A percentile compares a stretch with the other conserved stretches of the same genome.
Evolutionary conservation across 1,140 invertebrate species (phyloP).

Genomic region (Arion vulgaris): DNA sequence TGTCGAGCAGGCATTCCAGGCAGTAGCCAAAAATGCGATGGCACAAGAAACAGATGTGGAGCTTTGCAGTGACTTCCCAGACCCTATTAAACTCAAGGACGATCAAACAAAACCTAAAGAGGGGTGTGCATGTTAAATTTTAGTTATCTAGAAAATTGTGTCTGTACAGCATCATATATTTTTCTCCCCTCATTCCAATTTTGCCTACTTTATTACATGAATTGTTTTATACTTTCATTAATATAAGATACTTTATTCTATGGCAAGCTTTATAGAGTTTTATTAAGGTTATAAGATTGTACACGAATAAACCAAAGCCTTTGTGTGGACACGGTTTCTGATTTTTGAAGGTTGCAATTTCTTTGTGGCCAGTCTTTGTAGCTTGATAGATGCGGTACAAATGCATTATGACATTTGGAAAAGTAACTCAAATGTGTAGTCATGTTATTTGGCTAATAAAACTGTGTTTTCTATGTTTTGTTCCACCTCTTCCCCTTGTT

Average conservation of each 20-base stretch:
- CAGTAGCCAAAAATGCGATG: conserved; percentile 96
- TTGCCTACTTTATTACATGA: not conserved
- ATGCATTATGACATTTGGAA: too few relatives aligned
- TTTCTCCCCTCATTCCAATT: not conserved
- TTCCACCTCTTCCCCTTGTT: too few relatives aligned
- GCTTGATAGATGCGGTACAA: too few relatives aligned
- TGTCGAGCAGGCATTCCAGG: conserved; percentile 98
- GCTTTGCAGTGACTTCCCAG: conserved; percentile 97
- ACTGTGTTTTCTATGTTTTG: too few relatives aligned
- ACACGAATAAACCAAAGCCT: too few relatives aligned
- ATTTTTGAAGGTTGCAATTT: too few relatives aligned
- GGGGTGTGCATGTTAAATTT: conserved; percentile 67
- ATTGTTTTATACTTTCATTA: not conserved
- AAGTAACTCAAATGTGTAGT: too few relatives aligned
- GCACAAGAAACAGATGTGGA: conserved; percentile 91
- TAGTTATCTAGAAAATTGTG: not conserved
- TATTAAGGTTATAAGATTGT: too few relatives aligned
- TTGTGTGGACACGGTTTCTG: too few relatives aligned
- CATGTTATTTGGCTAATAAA: too few relatives aligned
- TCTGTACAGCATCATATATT: not conserved
- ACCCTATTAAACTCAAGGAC: conserved; percentile 85
- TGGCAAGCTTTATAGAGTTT: not conserved
- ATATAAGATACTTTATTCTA: not conserved
- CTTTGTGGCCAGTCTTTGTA: too few relatives aligned
- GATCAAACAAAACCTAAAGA: conserved; percentile 68